Percentiles rank a stretch among this genome's conserved stretches.
Evolutionary conservation across 2,113 vertebrate genomes (phyloP).

Genomic region (Apodemus sylvaticus): DNA sequence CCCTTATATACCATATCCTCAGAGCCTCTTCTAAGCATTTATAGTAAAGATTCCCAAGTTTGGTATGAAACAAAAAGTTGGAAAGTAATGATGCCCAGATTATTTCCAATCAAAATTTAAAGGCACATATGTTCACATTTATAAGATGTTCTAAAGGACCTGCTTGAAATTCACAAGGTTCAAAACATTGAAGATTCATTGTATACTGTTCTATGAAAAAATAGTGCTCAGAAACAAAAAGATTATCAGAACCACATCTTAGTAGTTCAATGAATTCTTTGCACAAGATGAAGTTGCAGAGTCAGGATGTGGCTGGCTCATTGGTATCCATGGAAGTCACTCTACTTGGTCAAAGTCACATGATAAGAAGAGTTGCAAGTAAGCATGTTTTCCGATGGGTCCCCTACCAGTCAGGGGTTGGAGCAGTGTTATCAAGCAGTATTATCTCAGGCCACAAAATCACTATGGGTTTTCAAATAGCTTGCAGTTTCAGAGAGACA

Average conservation of each 20-base stretch:
- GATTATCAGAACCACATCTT: not conserved
- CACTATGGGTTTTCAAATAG: not conserved
- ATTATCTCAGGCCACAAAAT: not conserved
- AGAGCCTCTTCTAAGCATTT: not conserved
- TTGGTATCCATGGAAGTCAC: not conserved
- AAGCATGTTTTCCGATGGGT: not conserved
- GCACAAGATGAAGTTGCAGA: not conserved
- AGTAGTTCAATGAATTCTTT: not conserved
- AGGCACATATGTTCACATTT: not conserved
- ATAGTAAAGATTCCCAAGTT: not conserved
- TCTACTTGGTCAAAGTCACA: not conserved
- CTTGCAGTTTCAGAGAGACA: not conserved
- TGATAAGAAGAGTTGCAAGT: not conserved
- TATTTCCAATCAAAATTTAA: not conserved
- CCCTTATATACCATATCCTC: not conserved
- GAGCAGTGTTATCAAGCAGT: not conserved
- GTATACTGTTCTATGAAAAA: not conserved
- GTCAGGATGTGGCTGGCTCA: not conserved
- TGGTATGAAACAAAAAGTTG: not conserved
- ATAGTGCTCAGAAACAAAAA: not conserved
- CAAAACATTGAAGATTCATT: not conserved
- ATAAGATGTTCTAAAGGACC: not conserved
- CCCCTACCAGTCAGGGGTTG: not conserved
- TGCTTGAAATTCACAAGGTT: not conserved
- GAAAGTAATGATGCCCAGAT: not conserved